Percentiles rank a stretch among this genome's conserved stretches.
phyloP scores from a whole-genome alignment of 2,888 invertebrate genomes.

The Gasteruption jaculator region DNA sequence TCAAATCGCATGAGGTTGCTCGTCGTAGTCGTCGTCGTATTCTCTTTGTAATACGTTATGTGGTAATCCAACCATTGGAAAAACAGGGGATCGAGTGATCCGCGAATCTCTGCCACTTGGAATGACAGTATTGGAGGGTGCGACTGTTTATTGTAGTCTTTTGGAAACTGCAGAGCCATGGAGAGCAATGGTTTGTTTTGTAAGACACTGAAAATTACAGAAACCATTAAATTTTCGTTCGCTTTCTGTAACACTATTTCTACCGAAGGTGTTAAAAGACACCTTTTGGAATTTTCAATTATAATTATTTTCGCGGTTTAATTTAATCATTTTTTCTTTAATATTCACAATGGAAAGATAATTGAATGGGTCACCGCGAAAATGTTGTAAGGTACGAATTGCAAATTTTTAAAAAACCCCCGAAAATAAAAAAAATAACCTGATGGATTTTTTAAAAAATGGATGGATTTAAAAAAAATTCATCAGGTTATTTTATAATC shows the following conservation, averaged over 20 bases:
- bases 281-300: too few species aligned
- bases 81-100: constrained; percentile 63
- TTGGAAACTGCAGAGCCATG: constrained; percentile 51
- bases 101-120: constrained; percentile 53
- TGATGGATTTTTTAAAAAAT: too few species aligned
- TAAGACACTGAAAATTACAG: constrained; percentile 23
- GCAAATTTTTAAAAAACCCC: too few species aligned
- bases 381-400: too few species aligned
- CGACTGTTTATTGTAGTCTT: constrained; percentile 46
- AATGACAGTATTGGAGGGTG: constrained; percentile 55
- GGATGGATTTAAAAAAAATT: too few species aligned
- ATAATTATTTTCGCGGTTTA: too few species aligned
- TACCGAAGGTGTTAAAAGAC: too few species aligned
- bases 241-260: too few species aligned
- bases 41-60: constrained; percentile 36
- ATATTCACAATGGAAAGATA: too few species aligned
- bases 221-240: constrained; percentile 14
- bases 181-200: constrained; percentile 33
- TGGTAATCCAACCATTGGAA: constrained; percentile 63
- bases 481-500: too few species aligned
- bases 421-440: too few species aligned
- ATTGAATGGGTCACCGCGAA: too few species aligned
- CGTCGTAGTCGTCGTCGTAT: constrained; percentile 23
- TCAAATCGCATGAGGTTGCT: constrained; percentile 26
- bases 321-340: constrained; percentile 22